Evolutionary conservation across 2,888 invertebrate species (phyloP), one percentile per base, ranked within the genome.

Genomic region (Tipula confusa): DNA sequence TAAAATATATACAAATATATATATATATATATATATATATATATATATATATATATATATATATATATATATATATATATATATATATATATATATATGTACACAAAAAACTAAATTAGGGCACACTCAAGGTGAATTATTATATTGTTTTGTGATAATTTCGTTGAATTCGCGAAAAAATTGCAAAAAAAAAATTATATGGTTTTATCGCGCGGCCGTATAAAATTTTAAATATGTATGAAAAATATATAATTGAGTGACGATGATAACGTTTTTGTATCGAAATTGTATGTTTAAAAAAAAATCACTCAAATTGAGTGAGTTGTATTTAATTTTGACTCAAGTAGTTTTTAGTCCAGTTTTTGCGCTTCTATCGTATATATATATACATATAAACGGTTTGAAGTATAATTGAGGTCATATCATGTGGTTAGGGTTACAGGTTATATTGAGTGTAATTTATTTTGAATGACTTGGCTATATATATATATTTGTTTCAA

Each of bases 101-200:
- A 38, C 9, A 38, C 9, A 24, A 24, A 64, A 7, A 64, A 64
- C 64, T 64, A 64, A 64, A 64, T 64, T 64, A 64, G 64, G 64
- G 64, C 64, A 64, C 24, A 64, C 64, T 64, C 64, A 64, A 64
- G 64, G 64, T 64, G 64, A 64, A 64, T 64, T 64, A 64, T 64
- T 64, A 64, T n/a, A n/a, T 64, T 64, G 64, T 64, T 64, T 64
- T 24, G 64, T 64, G 64, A 64, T 64, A 64, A 64, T 64, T 64
- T 15, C 24, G 64, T 64, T 64, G 64, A 64, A 64, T 64, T 64
- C 24, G 64, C 64, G 3, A 43, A 43, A 43, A 43, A n/a, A n/a
- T n/a, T n/a, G n/a, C n/a, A n/a, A 33, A 64, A 64, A 38, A 0
- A 38, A 38, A 9, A 38, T 38, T 13, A 13, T 38, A 31, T 31